Base-by-base conservation (phyloP, 23 tunicate genomes). In the Halocynthia roretzi region DNA sequence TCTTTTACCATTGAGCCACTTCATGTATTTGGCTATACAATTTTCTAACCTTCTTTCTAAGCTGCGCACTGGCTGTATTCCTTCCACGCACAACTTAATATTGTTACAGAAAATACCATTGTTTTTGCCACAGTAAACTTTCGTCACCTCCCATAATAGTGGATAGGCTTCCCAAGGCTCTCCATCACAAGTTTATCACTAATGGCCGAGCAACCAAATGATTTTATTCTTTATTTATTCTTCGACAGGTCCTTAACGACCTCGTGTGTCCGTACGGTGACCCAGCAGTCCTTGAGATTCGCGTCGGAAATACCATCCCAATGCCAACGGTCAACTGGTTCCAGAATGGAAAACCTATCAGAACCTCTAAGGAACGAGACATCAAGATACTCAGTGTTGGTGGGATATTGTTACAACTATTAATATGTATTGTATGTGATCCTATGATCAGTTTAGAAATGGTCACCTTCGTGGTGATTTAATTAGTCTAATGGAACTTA, bases 271-370 rank as follows among this genome's bases (percentile, higher is more conserved):
- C 96, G n/a, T 54, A 83, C 21, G 96, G 97, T 2, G 99, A 96
- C 11, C 99, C 99, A 5, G 93, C 84, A 6, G 99, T 96, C 44
- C 70, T 96, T 23, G 96, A 89, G 56, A 82, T 96, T 22, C 85
- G 96, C 10, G 53, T 89, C 12, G 83, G 80, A 8, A 72, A 80
- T 54, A 56, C 54, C 21, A 53, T 82, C 6, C 96, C 99, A 15
- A 67, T 80, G 8, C 98, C 98, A 15, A 77, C 97, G 53, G 89
- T 96, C 51, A 88, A 89, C 48, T 96, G 99, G 99, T 96, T 89
- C 68, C 99, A 96, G 70, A 82, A 96, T 74, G 83, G 85, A 22
- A 68, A 72, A 50, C 93, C 93, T 8, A 81, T 80, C 58, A 68
- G 87, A 50, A 93, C 85, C 58, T 82, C 88, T 19, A 70, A 51